A percentile compares a stretch with the other conserved stretches of the same genome.
phyloP scores from a whole-genome alignment of 2,113 vertebrate species.

The Carlito syrichta region DNA sequence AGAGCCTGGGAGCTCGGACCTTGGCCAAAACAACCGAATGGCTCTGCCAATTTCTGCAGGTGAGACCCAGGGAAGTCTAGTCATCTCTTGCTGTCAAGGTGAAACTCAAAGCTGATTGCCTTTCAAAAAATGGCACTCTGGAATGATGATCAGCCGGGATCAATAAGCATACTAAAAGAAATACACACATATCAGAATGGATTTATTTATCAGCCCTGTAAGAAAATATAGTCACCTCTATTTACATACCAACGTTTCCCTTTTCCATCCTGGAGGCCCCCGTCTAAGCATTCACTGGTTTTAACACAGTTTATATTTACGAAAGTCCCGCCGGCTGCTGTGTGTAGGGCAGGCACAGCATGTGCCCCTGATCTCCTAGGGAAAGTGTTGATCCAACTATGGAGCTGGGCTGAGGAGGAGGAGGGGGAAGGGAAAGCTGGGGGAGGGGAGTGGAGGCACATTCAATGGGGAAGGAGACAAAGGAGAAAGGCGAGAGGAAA shows the following conservation, averaged over 20 bases:
- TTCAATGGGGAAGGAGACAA: neutral
- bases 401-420: neutral
- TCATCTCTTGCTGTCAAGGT: neutral
- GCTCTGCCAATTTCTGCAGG: neutral
- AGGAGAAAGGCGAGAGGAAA: neutral
- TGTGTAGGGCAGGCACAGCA: neutral
- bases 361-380: neutral
- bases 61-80: neutral
- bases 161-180: neutral
- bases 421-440: neutral
- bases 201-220: neutral
- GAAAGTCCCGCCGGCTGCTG: neutral
- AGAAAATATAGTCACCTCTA: neutral
- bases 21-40: neutral
- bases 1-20: neutral
- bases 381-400: neutral
- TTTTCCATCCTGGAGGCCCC: neutral
- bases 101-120: neutral
- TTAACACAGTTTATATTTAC: neutral
- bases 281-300: neutral
- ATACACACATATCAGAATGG: neutral
- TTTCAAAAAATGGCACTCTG: neutral
- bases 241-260: neutral
- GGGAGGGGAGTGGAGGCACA: neutral
- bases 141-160: neutral